Conservation (phyloP, 37 sponge, comb jelly and placozoan species). For the Axinella damicornis region DNA sequence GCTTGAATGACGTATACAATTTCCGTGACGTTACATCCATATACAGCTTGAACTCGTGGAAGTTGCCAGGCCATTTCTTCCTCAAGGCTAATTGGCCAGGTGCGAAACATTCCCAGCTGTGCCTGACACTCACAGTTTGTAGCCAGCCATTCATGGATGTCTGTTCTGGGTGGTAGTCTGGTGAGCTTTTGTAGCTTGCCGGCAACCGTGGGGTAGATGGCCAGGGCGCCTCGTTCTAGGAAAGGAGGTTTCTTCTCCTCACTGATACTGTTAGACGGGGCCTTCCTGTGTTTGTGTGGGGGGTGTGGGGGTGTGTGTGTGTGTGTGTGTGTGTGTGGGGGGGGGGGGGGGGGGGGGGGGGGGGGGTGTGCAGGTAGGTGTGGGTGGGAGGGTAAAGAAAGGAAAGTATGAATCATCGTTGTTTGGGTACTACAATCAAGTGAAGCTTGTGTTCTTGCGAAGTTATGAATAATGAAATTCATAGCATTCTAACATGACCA, state of each 20-base stretch:
- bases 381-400: no score
- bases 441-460: no score
- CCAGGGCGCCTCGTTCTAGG: constrained; percentile 53
- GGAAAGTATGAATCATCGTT: no score
- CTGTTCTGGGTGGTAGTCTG: constrained; percentile 60
- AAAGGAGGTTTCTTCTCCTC: constrained; percentile 67
- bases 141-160: constrained; percentile 86
- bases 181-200: constrained; percentile 68
- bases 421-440: no score
- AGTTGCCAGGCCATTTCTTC: no score
- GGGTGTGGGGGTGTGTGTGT: constrained; percentile 28
- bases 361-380: no score
- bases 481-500: no score
- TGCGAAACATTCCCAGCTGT: no score
- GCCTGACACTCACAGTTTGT: constrained; percentile 71
- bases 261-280: background rate
- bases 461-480: no score
- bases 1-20: no score
- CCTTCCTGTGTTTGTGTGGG: constrained; percentile 21
- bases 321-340: constrained; percentile 25
- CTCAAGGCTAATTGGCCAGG: background rate
- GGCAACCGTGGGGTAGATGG: constrained; percentile 41
- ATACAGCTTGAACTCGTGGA: no score
- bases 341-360: background rate
- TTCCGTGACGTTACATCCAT: no score